phyloP scores from a whole-genome alignment of 2,113 vertebrate species.

The Copsychus sechellarum region DNA sequence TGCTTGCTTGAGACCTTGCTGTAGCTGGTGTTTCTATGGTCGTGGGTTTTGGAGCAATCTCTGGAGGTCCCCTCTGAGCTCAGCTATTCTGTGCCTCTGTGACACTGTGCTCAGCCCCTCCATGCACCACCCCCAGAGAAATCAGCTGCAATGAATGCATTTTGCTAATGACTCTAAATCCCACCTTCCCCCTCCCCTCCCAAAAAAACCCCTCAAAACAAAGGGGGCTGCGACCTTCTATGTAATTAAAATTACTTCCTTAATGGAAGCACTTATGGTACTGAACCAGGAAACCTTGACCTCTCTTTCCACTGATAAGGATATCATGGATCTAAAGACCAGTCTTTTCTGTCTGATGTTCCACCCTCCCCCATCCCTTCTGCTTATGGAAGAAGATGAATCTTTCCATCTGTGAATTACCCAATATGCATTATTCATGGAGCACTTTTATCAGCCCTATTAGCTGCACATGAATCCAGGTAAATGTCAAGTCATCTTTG shows the following conservation, averaged over 20 bases:
- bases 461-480: slow-evolving; percentile 57
- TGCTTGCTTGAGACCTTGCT: neutral
- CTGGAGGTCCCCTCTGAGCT: neutral
- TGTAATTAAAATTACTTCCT: neutral
- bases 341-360: neutral
- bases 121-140: neutral
- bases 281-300: neutral
- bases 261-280: neutral
- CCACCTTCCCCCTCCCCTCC: rapidly evolving
- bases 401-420: slow-evolving; percentile 50
- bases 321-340: neutral
- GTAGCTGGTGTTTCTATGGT: neutral
- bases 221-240: neutral
- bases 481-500: slow-evolving; percentile 67
- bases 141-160: neutral
- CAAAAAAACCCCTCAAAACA: rapidly evolving
- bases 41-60: neutral
- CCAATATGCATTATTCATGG: slow-evolving; percentile 62
- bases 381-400: slow-evolving; percentile 43
- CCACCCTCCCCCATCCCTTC: neutral
- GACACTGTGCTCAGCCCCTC: neutral
- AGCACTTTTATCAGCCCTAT: slow-evolving; percentile 65
- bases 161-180: neutral
- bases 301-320: neutral
- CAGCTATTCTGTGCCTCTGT: neutral